phyloP scores from a whole-genome alignment of 2,113 vertebrate species.

The Elaphurus davidianus region DNA sequence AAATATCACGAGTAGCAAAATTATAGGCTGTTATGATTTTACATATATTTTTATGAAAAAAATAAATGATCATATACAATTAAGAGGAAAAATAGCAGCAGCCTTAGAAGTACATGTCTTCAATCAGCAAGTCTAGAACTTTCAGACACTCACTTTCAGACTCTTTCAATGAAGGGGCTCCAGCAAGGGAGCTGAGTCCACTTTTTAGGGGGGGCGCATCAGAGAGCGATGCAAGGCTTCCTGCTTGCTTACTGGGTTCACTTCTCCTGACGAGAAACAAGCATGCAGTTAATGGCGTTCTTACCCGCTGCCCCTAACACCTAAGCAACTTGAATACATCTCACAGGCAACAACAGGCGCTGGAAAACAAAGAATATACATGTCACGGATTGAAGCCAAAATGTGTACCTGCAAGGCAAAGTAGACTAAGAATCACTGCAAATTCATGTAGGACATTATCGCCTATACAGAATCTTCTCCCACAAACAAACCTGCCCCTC shows the following conservation, averaged over 20 bases:
- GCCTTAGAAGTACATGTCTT: rapidly evolving
- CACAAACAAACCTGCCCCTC: slow-evolving; percentile 32
- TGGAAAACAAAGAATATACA: not conserved
- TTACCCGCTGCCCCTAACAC: not conserved
- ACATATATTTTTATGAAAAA: not conserved
- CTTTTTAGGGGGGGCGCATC: slow-evolving; percentile 75
- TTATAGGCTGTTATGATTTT: not conserved
- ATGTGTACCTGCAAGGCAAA: not conserved
- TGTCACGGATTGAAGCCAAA: not conserved
- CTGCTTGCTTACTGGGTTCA: slow-evolving; percentile 72
- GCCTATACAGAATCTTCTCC: slow-evolving; percentile 56
- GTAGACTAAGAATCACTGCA: not conserved
- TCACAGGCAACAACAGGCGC: not conserved
- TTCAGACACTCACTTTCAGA: slow-evolving; percentile 78
- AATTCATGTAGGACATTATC: not conserved
- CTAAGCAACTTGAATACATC: not conserved
- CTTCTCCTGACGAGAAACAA: slow-evolving; percentile 82
- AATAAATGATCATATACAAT: too few species aligned
- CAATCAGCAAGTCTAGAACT: rapidly evolving
- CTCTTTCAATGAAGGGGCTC: slow-evolving; percentile 77
- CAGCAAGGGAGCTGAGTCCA: slow-evolving; percentile 71
- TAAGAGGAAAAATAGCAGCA: not conserved
- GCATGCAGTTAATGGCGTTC: rapidly evolving
- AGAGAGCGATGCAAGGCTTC: slow-evolving; percentile 74
- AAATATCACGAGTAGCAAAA: not conserved